Conservation (phyloP, 2,113 vertebrate species). For the Mola mola region DNA sequence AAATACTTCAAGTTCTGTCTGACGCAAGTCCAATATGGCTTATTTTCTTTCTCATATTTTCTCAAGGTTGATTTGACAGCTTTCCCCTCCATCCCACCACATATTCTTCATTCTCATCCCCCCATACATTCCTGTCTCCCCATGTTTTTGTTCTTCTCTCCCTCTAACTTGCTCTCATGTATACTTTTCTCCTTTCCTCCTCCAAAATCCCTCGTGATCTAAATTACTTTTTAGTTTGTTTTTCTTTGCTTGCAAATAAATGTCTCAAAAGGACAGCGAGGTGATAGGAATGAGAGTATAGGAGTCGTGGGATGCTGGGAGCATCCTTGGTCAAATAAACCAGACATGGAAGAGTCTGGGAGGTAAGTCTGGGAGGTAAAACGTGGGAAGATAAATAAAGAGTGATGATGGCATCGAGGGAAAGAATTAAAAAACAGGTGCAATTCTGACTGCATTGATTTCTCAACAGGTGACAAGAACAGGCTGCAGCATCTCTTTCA, state of each 20-base stretch:
- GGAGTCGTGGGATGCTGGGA: conserved; percentile 48
- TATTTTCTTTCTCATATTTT: conserved; percentile 76
- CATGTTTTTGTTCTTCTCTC: conserved; percentile 36
- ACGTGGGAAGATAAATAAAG: conserved; percentile 24
- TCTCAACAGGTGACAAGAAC: not conserved
- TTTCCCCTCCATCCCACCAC: conserved; percentile 49
- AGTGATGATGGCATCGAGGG: conserved; percentile 15
- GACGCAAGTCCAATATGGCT: conserved; percentile 62
- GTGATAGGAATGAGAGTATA: conserved; percentile 49
- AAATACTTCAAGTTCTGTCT: conserved; percentile 41
- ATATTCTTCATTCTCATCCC: no score
- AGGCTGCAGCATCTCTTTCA: not conserved
- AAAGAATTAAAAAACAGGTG: conserved; percentile 27
- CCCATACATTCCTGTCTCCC: conserved; percentile 6
- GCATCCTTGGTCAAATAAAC: conserved; percentile 60
- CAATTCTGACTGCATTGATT: conserved; percentile 1
- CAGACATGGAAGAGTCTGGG: conserved; percentile 4
- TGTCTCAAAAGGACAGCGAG: conserved; percentile 49
- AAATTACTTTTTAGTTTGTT: conserved; percentile 72
- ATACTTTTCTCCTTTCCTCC: conserved; percentile 12
- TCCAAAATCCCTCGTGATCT: conserved; percentile 26
- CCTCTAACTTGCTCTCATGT: conserved; percentile 32
- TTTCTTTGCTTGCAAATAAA: conserved; percentile 73
- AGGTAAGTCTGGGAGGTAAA: conserved; percentile 4
- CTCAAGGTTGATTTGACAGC: conserved; percentile 71